Base-by-base conservation (phyloP, 2,797 vertebrate genomes). In the Nyctalus aviator region DNA sequence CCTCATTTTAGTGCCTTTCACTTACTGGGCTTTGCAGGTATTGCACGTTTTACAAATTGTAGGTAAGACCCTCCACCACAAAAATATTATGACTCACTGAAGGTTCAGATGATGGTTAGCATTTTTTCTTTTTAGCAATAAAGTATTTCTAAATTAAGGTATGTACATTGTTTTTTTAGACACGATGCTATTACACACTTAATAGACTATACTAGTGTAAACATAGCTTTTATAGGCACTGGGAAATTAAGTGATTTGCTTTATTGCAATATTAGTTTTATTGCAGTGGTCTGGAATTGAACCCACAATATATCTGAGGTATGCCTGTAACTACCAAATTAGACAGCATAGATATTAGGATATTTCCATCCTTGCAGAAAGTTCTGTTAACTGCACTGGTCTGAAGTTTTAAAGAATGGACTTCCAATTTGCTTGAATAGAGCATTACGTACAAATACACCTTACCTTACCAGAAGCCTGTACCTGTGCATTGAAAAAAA, bases 341-440 rank as follows among this genome's bases (percentile, higher is more conserved):
- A n/a, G 27, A 84, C 21, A 77, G 12, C 9, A 41, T 7, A 69
- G 32, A 23, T 25, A 62, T 88, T 79, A 64, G 76, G 83, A 73
- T 11, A 48, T 71, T 91, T 73, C 3, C 6, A 6, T 78, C 17
- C 53, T 3, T 46, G 37, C 6, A 57, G 79, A 93, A 81, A 84
- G 10, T 87, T 94, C 48, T 77, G n/a, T 37, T 1, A 75, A 69
- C 2, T 25, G 20, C 15, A 2, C 44, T 86, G 35, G 2, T 50
- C 71, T 92, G 14, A 87, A 73, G 59, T 69, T 89, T 94, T 25
- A 84, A 89, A 71, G 18, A 32, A 64, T 25, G 6, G 59, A 53
- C 44, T 69, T 76, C 44, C 30, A 48, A 14, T 90, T 88, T 95
- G 44, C 27, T 85, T 64, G 44, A 84, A 76, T 77, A 71, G 14